Conservation (phyloP, 2,113 vertebrate genomes). For the Condylura cristata region DNA sequence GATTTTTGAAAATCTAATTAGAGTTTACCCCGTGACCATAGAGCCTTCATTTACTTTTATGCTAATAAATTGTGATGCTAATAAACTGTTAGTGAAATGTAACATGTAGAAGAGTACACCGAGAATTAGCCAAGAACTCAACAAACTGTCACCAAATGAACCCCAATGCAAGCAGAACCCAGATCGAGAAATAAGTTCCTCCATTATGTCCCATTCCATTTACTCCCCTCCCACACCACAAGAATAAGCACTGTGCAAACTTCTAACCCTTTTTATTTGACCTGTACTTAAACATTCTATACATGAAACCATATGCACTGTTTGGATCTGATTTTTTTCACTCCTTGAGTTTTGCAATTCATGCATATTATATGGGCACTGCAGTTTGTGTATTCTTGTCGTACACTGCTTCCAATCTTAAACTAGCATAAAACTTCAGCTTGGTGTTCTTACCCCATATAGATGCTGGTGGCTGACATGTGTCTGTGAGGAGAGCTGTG, state of each 20-base stretch:
- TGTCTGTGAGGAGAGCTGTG: background rate
- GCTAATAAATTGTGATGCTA: background rate
- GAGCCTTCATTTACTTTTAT: background rate
- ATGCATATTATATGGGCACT: background rate
- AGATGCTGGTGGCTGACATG: background rate
- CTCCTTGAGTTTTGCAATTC: background rate
- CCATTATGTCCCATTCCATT: background rate
- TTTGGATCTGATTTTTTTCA: background rate
- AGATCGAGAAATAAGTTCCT: conserved; percentile 9
- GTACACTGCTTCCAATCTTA: background rate
- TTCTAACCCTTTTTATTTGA: background rate
- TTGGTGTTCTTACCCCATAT: background rate
- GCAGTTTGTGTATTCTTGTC: conserved; percentile 20
- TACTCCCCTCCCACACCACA: background rate
- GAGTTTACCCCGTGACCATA: no score
- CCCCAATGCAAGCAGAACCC: background rate
- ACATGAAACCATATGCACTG: background rate
- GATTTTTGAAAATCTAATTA: no score
- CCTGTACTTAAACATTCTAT: background rate
- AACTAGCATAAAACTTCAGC: background rate
- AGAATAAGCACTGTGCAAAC: background rate
- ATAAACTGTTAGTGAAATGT: background rate
- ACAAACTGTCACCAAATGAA: background rate
- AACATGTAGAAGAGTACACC: background rate
- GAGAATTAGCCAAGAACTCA: background rate